Evolutionary conservation across 37 sponge, comb jelly and placozoan species (phyloP), one percentile per base, ranked within the genome.

Genomic region (Diacarnus erythraeanus): DNA sequence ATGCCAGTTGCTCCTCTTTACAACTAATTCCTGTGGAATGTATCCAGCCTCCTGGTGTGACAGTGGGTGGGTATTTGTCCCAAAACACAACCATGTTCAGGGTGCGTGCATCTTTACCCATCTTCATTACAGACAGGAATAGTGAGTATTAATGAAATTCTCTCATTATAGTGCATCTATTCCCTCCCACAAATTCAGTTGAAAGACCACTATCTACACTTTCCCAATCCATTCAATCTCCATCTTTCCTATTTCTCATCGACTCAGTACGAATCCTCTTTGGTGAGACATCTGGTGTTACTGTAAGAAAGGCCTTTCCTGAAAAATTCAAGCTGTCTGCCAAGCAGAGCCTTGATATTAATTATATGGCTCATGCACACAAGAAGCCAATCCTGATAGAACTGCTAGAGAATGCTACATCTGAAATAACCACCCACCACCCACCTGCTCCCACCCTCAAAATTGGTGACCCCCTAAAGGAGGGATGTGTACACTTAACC

Each of bases 401-500:
- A 21, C 57, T 80, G 2, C 38, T 80, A 68, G 79, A 78, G 23
- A 51, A 42, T 51, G 56, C 54, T 42, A 33, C 42, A 12, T 42
- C n/a, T 39, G 42, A 71, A 17, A 6, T 25, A 26, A 6, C 34
- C 9, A 8, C 3, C 1, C 57, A 54, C 17, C 71, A 39, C 4
- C 59, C 71, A 23, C 18, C 3, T 1, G 42, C 83, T 38, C 83
- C 65, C 1, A 56, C 68, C 21, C 68, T 83, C 20, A 59, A 56
- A 33, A 3, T 83, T 18, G 30, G 69, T 31, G n/a, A 63, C 23
- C 64, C 64, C 18, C n/a, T 73, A 35, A 29, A 60, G 4, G 44
- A 42, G 20, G 31, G 15, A 8, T 57, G 64, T 34, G 39, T 64
- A 2, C 27, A 56, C 31, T 26, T 83, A 25, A 56, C 34, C 58